These are phyloP conservation scores for Triplophysa yarkandensis DNA, from an alignment of 2,797 vertebrate genomes.

Conservation along the genomic window DNA sequence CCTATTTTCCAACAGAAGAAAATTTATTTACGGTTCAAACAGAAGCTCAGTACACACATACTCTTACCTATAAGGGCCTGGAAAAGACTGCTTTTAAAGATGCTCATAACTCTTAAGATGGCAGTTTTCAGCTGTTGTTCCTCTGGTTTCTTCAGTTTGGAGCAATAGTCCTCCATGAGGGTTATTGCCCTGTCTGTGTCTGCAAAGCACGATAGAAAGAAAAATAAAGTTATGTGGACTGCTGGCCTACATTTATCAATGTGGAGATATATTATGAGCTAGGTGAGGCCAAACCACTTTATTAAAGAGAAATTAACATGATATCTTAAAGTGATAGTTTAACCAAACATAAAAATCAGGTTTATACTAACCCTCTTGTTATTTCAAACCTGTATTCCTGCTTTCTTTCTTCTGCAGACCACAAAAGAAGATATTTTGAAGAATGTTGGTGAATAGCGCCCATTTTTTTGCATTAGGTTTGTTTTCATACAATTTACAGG, in stretches of 20 bases:
- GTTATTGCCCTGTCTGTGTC: conserved; percentile 87
- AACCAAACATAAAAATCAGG: too few relatives aligned
- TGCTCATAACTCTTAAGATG: conserved; percentile 89
- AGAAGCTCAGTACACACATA: background rate
- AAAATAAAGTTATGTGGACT: background rate
- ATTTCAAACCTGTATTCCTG: too few relatives aligned
- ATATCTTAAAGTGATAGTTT: too few relatives aligned
- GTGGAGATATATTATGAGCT: background rate
- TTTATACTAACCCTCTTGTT: too few relatives aligned
- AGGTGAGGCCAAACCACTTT: background rate
- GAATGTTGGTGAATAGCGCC: too few relatives aligned
- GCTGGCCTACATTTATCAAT: background rate
- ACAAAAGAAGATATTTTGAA: too few relatives aligned
- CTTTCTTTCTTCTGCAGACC: too few relatives aligned
- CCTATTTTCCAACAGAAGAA: conserved; percentile 7
- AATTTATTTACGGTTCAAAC: background rate
- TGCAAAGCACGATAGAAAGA: conserved; percentile 60
- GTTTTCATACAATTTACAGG: too few relatives aligned
- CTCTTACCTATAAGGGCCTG: conserved; percentile 93
- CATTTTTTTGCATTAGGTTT: too few relatives aligned
- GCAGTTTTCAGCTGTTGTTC: conserved; percentile 90
- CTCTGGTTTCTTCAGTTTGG: conserved; percentile 87
- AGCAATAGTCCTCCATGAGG: conserved; percentile 92
- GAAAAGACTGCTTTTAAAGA: conserved; percentile 95
- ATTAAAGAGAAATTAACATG: background rate